These are phyloP conservation scores for Littorina saxatilis DNA, from an alignment of 1,140 invertebrate species.

Conservation along the genomic window DNA sequence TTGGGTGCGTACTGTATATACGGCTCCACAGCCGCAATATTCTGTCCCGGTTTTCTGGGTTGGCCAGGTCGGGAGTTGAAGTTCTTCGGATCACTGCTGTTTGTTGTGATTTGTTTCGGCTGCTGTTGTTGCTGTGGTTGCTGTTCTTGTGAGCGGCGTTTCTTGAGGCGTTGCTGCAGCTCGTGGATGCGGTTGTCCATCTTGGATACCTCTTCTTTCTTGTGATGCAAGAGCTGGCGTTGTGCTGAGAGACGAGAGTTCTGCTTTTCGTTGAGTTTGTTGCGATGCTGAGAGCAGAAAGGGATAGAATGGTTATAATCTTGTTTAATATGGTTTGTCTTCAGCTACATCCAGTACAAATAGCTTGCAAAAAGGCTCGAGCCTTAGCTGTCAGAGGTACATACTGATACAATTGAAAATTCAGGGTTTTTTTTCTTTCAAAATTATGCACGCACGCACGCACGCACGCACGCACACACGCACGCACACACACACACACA, in stretches of 20 bases:
- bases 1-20: slow-evolving; percentile 81
- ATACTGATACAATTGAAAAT: too few species aligned
- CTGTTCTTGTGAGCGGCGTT: slow-evolving; percentile 81
- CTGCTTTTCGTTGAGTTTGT: slow-evolving; percentile 96
- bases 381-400: too few species aligned
- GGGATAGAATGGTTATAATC: too few species aligned
- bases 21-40: slow-evolving; percentile 91
- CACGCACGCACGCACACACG: background rate
- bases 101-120: slow-evolving; percentile 70
- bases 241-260: slow-evolving; percentile 90
- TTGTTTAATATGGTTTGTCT: too few species aligned
- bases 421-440: background rate
- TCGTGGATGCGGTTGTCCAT: slow-evolving; percentile 96
- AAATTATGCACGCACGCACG: background rate
- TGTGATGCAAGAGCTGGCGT: slow-evolving; percentile 87
- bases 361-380: too few species aligned
- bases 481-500: too few species aligned
- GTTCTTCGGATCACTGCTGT: slow-evolving; percentile 33
- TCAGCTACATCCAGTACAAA: too few species aligned
- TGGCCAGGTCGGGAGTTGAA: background rate
- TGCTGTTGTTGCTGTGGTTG: slow-evolving; percentile 84
- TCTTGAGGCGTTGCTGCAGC: slow-evolving; percentile 90
- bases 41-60: slow-evolving; percentile 52
- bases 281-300: slow-evolving; percentile 86
- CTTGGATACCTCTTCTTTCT: slow-evolving; percentile 91